Conservation (phyloP, 1,140 invertebrate genomes). For the Pseudoatta argentina region DNA sequence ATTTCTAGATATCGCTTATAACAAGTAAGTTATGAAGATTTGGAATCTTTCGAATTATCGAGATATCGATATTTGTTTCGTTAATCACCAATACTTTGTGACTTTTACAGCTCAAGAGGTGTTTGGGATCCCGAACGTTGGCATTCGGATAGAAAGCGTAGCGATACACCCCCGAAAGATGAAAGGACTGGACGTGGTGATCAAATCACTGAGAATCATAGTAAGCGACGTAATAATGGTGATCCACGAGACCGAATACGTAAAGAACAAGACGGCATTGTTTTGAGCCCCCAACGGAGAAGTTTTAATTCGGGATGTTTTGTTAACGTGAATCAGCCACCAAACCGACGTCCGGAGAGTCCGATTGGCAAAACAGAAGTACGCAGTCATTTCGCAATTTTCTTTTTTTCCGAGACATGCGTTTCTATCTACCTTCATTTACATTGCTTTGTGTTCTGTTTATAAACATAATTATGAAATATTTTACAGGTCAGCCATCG, state of each 20-base stretch:
- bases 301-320: constrained; percentile 95
- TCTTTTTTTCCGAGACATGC: neutral
- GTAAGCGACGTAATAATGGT: constrained; percentile 87
- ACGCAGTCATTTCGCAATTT: neutral
- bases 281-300: constrained; percentile 93
- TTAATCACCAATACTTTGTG: constrained; percentile 1
- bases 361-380: constrained; percentile 86
- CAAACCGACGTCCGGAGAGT: constrained; percentile 86
- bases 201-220: constrained; percentile 72
- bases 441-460: neutral
- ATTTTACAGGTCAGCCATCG: constrained; percentile 82
- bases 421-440: neutral
- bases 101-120: constrained; percentile 85
- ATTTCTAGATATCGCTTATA: constrained; percentile 87
- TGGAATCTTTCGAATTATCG: neutral
- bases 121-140: constrained; percentile 89
- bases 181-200: constrained; percentile 85
- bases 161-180: constrained; percentile 88
- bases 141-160: constrained; percentile 87
- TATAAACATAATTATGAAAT: constrained; percentile 25
- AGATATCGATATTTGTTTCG: constrained; percentile 36
- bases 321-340: constrained; percentile 86
- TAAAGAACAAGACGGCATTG: constrained; percentile 93
- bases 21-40: constrained; percentile 82
- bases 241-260: constrained; percentile 93